phyloP scores from a whole-genome alignment of 2,113 vertebrate genomes.

The Agapornis roseicollis region DNA sequence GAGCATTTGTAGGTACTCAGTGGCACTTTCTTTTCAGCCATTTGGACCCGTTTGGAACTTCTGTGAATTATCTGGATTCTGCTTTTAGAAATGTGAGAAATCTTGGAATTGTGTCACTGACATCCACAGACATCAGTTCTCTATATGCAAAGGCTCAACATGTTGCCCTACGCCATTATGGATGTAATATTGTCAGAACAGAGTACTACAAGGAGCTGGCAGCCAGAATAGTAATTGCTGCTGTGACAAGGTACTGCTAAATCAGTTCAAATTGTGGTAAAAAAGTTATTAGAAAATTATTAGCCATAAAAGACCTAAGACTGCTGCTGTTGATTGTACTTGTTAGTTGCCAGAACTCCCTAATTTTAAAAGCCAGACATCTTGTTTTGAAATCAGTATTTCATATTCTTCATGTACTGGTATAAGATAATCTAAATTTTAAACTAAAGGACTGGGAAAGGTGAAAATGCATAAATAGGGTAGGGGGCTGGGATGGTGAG shows the following conservation, averaged over 20 bases:
- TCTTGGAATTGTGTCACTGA: slow-evolving; percentile 92
- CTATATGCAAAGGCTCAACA: slow-evolving; percentile 93
- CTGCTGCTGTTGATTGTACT: neutral
- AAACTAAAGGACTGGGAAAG: neutral
- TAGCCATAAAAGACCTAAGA: neutral
- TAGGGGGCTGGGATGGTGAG: neutral
- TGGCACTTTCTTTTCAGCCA: slow-evolving; percentile 77
- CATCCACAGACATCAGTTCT: slow-evolving; percentile 91
- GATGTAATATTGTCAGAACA: slow-evolving; percentile 89
- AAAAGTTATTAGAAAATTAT: neutral
- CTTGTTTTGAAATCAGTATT: neutral
- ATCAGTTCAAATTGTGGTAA: neutral
- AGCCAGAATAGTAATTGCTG: slow-evolving; percentile 85
- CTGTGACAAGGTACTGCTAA: slow-evolving; percentile 84
- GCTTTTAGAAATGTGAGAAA: slow-evolving; percentile 94
- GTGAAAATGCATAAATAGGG: neutral
- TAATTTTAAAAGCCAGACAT: neutral
- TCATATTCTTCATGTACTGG: neutral
- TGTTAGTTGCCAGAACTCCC: neutral
- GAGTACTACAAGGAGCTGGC: slow-evolving; percentile 96
- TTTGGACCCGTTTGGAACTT: slow-evolving; percentile 91
- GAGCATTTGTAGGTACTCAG: neutral
- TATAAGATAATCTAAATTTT: neutral
- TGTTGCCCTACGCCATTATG: slow-evolving; percentile 90
- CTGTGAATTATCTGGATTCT: slow-evolving; percentile 94